Percentiles rank a stretch among this genome's conserved stretches.
Conservation (phyloP, 2,113 vertebrate genomes). For the Columba livia region DNA sequence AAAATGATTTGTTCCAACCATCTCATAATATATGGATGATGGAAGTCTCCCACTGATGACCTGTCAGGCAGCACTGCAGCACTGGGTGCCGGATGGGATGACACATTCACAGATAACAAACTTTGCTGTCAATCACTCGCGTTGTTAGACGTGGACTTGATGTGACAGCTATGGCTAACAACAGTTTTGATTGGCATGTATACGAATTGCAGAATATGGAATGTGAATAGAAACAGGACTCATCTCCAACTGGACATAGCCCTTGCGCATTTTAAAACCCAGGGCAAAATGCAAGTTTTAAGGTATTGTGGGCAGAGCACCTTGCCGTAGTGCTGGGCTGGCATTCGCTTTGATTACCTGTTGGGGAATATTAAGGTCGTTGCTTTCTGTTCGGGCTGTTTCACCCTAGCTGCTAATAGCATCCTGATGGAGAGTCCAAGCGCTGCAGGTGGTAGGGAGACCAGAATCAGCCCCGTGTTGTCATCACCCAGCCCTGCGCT, state of each 20-base stretch:
- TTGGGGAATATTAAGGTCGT: neutral
- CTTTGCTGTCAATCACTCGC: slow-evolving; percentile 40
- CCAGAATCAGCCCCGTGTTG: neutral
- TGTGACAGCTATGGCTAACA: slow-evolving; percentile 48
- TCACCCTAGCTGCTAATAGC: rapidly evolving
- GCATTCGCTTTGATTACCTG: neutral
- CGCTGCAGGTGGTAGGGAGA: neutral
- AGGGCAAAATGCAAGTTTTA: neutral
- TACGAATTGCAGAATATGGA: neutral
- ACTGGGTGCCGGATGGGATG: slow-evolving; percentile 28
- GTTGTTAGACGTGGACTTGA: neutral
- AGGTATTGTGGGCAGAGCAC: neutral
- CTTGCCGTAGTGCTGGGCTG: rapidly evolving
- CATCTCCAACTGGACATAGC: neutral
- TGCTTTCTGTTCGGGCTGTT: neutral
- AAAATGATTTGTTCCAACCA: neutral
- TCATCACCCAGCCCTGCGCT: neutral
- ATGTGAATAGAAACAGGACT: neutral
- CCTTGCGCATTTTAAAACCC: neutral
- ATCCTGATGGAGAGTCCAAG: neutral
- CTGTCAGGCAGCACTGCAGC: slow-evolving; percentile 49
- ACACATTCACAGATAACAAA: slow-evolving; percentile 53
- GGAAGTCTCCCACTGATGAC: slow-evolving; percentile 10
- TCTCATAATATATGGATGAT: slow-evolving; percentile 32
- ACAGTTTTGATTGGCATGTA: neutral